Percentiles rank a stretch among this genome's conserved stretches.
Conservation (phyloP, 2,888 invertebrate genomes). For the Thereva unica region DNA sequence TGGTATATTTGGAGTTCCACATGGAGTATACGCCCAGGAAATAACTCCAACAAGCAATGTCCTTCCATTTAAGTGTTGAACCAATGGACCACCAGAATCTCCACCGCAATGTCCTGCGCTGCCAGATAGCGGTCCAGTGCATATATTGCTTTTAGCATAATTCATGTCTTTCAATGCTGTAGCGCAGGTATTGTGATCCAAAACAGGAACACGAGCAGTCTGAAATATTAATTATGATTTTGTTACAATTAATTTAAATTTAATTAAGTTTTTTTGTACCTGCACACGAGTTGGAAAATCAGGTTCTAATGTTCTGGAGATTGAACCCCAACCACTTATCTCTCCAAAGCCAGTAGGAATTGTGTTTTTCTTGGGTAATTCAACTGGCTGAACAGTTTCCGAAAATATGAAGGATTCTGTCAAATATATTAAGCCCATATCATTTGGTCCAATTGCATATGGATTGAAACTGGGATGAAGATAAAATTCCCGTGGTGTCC, state of each 20-base stretch:
- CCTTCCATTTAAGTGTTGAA: conserved; percentile 10
- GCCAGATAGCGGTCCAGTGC: conserved; percentile 24
- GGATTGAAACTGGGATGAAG: conserved; percentile 23
- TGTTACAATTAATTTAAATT: neutral
- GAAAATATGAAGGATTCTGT: conserved; percentile 13
- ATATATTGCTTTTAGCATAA: conserved; percentile 17
- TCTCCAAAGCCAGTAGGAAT: conserved; percentile 7
- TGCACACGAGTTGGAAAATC: conserved; percentile 18
- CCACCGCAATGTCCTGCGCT: conserved; percentile 16
- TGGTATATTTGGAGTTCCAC: conserved; percentile 18
- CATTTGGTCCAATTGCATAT: conserved; percentile 12
- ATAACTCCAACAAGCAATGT: conserved; percentile 3
- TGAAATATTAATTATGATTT: neutral
- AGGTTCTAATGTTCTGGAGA: conserved; percentile 7
- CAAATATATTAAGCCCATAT: conserved; percentile 15
- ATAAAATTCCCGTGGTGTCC: conserved; percentile 17
- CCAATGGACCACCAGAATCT: conserved; percentile 18
- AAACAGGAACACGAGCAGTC: conserved; percentile 21
- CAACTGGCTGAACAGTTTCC: conserved; percentile 11
- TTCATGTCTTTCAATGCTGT: conserved; percentile 13
- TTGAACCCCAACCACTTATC: conserved; percentile 19
- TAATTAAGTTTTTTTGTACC: neutral
- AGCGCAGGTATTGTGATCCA: conserved; percentile 21
- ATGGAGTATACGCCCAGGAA: conserved; percentile 19
- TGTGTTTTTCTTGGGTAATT: neutral